Evolutionary conservation across 2,888 invertebrate genomes (phyloP).

Genomic region (Leptogaster cylindrica): DNA sequence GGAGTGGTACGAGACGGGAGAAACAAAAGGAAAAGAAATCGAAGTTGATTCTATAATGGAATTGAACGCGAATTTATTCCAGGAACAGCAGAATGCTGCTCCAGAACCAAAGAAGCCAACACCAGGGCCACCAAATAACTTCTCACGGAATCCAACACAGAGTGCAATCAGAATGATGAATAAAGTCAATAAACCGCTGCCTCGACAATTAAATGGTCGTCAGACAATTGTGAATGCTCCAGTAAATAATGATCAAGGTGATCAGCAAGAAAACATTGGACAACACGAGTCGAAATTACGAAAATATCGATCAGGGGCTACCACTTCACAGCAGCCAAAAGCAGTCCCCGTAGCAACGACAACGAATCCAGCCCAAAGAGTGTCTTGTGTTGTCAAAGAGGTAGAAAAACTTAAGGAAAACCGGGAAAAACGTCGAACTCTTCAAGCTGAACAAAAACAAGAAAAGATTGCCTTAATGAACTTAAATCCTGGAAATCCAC

Average conservation of each 20-base stretch:
- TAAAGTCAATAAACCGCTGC: constrained; percentile 45
- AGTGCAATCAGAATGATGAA: constrained; percentile 57
- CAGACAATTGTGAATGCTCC: no score
- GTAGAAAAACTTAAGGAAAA: constrained; percentile 97
- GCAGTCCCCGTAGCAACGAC: constrained; percentile 51
- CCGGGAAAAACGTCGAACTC: constrained; percentile 89
- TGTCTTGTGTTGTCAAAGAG: constrained; percentile 92
- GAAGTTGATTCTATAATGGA: no score
- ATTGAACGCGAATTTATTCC: no score
- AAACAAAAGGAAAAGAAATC: no score
- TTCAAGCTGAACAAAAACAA: constrained; percentile 91
- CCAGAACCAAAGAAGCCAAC: no score
- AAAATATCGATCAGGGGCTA: constrained; percentile 56
- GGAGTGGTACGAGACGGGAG: no score
- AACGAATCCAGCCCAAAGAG: constrained; percentile 65
- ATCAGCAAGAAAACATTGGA: constrained; percentile 68
- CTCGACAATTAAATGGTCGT: no score
- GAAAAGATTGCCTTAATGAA: constrained; percentile 94
- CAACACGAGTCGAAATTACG: constrained; percentile 52
- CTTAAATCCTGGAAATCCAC: constrained; percentile 95
- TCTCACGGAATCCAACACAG: constrained; percentile 65
- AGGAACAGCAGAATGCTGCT: no score
- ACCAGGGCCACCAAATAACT: no score
- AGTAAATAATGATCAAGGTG: constrained; percentile 49
- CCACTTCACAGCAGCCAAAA: constrained; percentile 54